phyloP scores from a whole-genome alignment of 2,797 vertebrate species.

The Miichthys miiuy region DNA sequence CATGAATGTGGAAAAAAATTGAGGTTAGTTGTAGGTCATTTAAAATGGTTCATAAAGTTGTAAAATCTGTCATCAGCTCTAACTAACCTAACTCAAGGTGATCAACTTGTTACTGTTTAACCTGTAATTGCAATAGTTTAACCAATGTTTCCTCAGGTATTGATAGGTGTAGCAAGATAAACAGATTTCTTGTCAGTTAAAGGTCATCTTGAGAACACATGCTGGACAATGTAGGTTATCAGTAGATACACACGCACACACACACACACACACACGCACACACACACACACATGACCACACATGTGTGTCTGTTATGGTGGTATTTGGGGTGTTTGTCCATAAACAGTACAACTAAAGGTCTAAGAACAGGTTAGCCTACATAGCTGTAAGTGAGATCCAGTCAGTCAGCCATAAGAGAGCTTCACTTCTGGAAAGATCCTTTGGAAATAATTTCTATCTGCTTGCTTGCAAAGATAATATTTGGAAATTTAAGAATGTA shows the following conservation, averaged over 20 bases:
- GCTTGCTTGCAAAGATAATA: neutral
- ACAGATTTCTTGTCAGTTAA: slow-evolving; percentile 27
- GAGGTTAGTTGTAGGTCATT: slow-evolving; percentile 17
- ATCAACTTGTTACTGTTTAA: slow-evolving; percentile 30
- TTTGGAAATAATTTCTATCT: neutral
- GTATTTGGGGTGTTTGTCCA: slow-evolving; percentile 68
- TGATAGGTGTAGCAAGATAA: slow-evolving; percentile 1
- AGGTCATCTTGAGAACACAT: slow-evolving; percentile 63
- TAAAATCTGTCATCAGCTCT: neutral
- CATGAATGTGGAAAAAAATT: neutral
- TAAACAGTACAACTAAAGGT: slow-evolving; percentile 65
- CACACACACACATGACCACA: neutral
- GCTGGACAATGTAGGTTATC: slow-evolving; percentile 62
- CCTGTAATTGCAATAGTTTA: slow-evolving; percentile 25
- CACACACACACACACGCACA: slow-evolving; percentile 2
- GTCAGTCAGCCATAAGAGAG: neutral
- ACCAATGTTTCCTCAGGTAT: neutral
- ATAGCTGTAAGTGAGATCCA: slow-evolving; percentile 8
- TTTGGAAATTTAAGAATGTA: slow-evolving; percentile 6
- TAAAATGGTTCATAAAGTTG: slow-evolving; percentile 9
- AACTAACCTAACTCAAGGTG: neutral
- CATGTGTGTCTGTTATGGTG: slow-evolving; percentile 51
- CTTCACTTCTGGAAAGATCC: neutral
- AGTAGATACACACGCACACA: slow-evolving; percentile 17
- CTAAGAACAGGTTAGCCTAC: slow-evolving; percentile 41